Evolutionary conservation across 2,888 invertebrate genomes (phyloP).

Genomic region (Heliconius sara): DNA sequence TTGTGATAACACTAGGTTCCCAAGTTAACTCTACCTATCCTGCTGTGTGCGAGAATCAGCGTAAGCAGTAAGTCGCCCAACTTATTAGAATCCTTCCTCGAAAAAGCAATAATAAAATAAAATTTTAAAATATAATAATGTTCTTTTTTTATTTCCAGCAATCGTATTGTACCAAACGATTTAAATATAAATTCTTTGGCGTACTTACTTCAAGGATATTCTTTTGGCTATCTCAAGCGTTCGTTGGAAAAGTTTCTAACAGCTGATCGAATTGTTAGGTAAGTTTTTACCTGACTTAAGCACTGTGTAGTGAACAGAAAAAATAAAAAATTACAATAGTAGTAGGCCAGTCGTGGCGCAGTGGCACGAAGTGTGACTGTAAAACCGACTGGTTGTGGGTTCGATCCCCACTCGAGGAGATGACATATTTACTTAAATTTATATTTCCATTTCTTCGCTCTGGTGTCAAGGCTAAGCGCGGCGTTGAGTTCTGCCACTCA

Average conservation of each 20-base stretch:
- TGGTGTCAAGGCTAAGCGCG: no score
- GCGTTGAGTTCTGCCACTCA: no score
- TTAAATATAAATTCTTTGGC: slow-evolving; percentile 63
- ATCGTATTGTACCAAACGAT: slow-evolving; percentile 60
- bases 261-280: slow-evolving; percentile 62
- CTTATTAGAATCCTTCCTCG: no score
- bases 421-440: no score
- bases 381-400: no score
- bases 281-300: slow-evolving; percentile 36
- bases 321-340: no score
- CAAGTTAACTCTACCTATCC: neutral
- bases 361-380: no score
- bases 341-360: no score
- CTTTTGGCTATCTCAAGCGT: slow-evolving; percentile 59
- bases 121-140: neutral
- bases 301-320: neutral
- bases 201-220: slow-evolving; percentile 61
- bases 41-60: neutral
- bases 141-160: slow-evolving; percentile 52
- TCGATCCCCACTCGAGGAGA: no score
- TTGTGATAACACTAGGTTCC: neutral
- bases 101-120: no score
- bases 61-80: neutral
- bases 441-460: no score
- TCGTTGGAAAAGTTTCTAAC: slow-evolving; percentile 59